phyloP scores from a whole-genome alignment of 64 coral and sea anemone species.

The Catalaphyllia jardinei region DNA sequence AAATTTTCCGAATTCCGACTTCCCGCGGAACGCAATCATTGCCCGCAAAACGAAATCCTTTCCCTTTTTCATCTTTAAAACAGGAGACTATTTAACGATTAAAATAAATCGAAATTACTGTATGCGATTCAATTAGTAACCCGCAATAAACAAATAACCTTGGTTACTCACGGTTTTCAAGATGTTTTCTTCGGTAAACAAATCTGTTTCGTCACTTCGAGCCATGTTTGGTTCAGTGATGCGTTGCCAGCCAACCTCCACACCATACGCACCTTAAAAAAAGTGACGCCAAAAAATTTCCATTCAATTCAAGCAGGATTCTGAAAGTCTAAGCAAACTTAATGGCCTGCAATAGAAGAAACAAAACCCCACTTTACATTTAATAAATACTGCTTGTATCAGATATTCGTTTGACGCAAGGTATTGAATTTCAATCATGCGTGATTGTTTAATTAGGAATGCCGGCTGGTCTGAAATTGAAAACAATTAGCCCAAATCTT shows the following conservation, averaged over 20 bases:
- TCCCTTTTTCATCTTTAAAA: background rate
- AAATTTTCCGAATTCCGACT: background rate
- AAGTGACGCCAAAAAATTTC: background rate
- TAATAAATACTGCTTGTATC: background rate
- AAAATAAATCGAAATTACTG: background rate
- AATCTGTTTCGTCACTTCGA: background rate
- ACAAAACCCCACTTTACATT: background rate
- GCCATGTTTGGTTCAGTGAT: background rate
- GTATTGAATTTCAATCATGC: conserved; percentile 50
- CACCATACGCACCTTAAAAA: background rate
- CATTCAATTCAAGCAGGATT: background rate
- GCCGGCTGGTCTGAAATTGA: conserved; percentile 20
- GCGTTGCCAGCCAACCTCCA: background rate
- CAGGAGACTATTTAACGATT: background rate
- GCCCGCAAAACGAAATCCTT: background rate
- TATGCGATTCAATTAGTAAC: background rate
- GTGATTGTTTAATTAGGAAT: conserved; percentile 54
- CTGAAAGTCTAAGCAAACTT: background rate
- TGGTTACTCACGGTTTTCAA: background rate
- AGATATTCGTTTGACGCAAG: background rate
- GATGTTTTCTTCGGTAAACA: background rate
- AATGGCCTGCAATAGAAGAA: background rate
- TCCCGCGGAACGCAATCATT: background rate
- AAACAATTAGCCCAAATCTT: conserved; percentile 18
- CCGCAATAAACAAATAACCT: background rate